Conservation (phyloP, 2,113 vertebrate species). For the Lamprotornis superbus region DNA sequence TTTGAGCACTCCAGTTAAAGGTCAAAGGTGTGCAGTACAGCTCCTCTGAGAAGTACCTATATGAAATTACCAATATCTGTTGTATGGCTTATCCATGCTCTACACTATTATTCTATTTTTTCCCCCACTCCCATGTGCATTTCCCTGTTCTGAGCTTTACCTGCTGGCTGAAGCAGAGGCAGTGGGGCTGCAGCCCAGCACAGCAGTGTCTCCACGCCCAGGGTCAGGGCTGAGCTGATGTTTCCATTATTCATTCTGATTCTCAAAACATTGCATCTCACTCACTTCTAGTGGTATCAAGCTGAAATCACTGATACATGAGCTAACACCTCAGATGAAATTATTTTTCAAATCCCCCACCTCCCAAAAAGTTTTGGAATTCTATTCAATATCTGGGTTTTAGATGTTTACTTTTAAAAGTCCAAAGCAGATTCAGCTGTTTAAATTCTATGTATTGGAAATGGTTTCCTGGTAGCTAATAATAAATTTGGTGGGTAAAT, state of each 20-base stretch:
- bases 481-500: background rate
- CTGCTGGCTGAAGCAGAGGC: background rate
- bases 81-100: constrained; percentile 13
- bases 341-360: background rate
- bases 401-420: background rate
- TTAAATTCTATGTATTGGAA: background rate
- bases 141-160: background rate
- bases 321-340: background rate
- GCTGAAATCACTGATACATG: background rate
- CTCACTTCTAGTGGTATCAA: background rate
- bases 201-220: background rate
- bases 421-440: background rate
- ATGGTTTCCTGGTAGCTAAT: background rate
- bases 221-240: background rate
- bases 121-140: background rate
- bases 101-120: background rate
- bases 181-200: background rate
- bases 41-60: constrained; percentile 66
- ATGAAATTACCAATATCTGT: constrained; percentile 55
- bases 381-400: background rate
- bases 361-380: background rate
- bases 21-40: constrained; percentile 74
- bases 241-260: background rate
- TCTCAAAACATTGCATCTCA: background rate
- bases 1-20: constrained; percentile 75